Conservation (phyloP, 2,797 vertebrate species). For the Halcyon chelicuti region DNA sequence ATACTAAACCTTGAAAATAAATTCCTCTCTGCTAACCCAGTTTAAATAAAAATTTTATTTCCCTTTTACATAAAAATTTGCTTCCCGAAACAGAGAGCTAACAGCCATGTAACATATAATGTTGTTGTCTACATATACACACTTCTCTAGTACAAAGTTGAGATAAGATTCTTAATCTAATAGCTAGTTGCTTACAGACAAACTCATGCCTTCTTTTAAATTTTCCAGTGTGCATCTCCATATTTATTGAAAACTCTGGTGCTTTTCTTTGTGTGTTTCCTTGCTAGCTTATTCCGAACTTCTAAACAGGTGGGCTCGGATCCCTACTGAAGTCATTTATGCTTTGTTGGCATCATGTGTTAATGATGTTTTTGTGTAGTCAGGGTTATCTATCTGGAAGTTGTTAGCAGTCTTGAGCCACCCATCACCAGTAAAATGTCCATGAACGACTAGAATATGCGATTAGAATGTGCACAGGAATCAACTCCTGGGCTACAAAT, state of each 20-base stretch:
- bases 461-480: background rate
- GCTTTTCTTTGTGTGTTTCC: background rate
- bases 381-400: background rate
- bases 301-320: background rate
- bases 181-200: background rate
- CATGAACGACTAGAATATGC: fast-evolving
- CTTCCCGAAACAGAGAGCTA: background rate
- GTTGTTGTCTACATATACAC: background rate
- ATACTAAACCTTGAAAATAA: background rate
- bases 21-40: background rate
- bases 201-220: background rate
- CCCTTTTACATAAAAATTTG: background rate
- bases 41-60: background rate
- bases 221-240: background rate
- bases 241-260: background rate
- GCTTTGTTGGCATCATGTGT: background rate
- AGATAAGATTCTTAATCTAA: background rate
- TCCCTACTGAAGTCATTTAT: background rate
- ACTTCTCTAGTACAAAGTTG: background rate
- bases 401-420: background rate
- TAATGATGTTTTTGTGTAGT: background rate
- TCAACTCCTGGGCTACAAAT: background rate
- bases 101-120: background rate
- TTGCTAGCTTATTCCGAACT: background rate
- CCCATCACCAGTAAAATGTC: background rate